Percentiles rank a stretch among this genome's conserved stretches.
Evolutionary conservation across 2,888 invertebrate species (phyloP).

Genomic region (Eupithecia dodoneata): DNA sequence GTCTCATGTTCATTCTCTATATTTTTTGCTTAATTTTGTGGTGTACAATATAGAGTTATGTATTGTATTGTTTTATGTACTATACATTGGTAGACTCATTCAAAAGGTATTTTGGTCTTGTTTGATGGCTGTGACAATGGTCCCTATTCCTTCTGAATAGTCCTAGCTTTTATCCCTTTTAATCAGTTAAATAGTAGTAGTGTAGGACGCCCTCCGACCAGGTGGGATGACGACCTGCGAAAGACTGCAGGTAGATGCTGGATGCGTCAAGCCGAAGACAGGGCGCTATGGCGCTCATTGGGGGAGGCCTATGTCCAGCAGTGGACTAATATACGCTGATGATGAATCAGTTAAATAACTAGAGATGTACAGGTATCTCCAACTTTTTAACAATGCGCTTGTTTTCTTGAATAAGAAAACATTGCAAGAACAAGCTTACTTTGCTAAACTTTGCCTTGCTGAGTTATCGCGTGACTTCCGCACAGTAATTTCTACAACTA

Average conservation of each 20-base stretch:
- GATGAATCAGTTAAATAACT: not conserved
- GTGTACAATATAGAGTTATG: no score
- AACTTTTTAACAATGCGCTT: not conserved
- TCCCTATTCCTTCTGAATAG: not conserved
- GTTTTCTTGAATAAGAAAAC: conserved; percentile 1
- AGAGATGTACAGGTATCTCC: not conserved
- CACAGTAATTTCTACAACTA: conserved; percentile 31
- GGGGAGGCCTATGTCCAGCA: no score
- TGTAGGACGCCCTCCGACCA: no score
- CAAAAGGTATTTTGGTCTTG: not conserved
- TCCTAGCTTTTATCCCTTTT: no score
- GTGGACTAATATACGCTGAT: no score
- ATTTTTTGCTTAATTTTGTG: no score
- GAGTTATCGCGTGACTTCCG: conserved; percentile 34
- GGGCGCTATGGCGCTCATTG: no score
- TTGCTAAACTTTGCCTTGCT: conserved; percentile 28
- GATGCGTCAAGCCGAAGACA: no score
- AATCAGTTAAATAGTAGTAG: not conserved
- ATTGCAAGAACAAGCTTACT: not conserved
- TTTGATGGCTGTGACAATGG: not conserved
- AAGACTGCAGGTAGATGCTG: no score
- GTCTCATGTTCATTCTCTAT: no score
- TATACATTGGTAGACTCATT: not conserved
- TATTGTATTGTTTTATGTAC: no score
- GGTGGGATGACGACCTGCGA: no score